These are phyloP conservation scores for Phallusia fumigata DNA, from an alignment of 23 tunicate species.

Conservation along the genomic window DNA sequence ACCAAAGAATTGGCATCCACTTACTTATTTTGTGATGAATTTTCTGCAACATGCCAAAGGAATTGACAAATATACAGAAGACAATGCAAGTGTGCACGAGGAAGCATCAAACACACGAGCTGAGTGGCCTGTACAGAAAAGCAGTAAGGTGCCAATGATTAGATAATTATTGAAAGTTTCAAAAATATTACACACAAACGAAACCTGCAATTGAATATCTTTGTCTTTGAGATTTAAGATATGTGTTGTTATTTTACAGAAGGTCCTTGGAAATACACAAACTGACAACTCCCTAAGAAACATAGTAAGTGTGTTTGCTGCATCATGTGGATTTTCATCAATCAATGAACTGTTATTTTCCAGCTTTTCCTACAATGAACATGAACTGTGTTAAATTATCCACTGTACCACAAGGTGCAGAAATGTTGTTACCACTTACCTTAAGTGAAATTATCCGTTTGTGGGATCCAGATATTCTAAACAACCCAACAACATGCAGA, in stretches of 20 bases:
- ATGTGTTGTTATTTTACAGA: neutral
- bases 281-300: slow-evolving; percentile 28
- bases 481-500: slow-evolving; percentile 32
- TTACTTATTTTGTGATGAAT: slow-evolving; percentile 14
- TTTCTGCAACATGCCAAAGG: slow-evolving; percentile 13
- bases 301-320: slow-evolving; percentile 29
- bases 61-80: slow-evolving; percentile 25
- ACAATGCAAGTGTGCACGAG: slow-evolving; percentile 21
- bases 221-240: neutral
- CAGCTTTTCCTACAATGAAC: slow-evolving; percentile 34
- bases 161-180: neutral
- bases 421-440: slow-evolving; percentile 4
- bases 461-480: slow-evolving; percentile 38
- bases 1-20: too few relatives aligned
- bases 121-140: slow-evolving; percentile 30
- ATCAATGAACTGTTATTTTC: neutral
- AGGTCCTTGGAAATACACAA: slow-evolving; percentile 19
- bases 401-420: neutral
- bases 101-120: slow-evolving; percentile 22
- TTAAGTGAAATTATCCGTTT: slow-evolving; percentile 33
- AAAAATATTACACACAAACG: neutral
- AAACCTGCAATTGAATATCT: neutral
- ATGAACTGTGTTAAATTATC: neutral
- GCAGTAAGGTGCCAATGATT: neutral
- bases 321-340: slow-evolving; percentile 65